Percentiles rank a stretch among this genome's conserved stretches.
Evolutionary conservation across 2,797 vertebrate species (phyloP).

Genomic region (Lemur catta): DNA sequence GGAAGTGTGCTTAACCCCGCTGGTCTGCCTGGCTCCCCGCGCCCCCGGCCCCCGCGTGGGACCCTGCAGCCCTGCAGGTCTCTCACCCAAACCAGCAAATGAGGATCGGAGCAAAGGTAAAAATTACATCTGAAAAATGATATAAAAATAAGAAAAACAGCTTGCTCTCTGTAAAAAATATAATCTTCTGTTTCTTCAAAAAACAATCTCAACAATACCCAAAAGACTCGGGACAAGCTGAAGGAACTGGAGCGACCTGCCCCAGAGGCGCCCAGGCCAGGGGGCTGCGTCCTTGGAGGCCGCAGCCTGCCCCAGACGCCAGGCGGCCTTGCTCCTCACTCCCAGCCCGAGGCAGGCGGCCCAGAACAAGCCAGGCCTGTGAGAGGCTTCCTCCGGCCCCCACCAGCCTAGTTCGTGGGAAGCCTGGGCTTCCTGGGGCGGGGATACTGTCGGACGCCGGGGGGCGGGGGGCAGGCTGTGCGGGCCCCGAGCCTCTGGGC

Average conservation of each 20-base stretch:
- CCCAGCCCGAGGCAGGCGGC: rapidly evolving
- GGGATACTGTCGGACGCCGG: not conserved
- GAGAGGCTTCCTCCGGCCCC: rapidly evolving
- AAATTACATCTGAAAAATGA: constrained; percentile 86
- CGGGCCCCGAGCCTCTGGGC: not conserved
- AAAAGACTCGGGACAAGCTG: constrained; percentile 67
- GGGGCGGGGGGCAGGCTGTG: not conserved
- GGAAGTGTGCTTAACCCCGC: not conserved
- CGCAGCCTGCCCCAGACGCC: rapidly evolving
- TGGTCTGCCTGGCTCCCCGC: not conserved
- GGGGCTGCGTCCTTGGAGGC: not conserved
- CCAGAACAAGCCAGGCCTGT: rapidly evolving
- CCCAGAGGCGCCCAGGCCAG: not conserved
- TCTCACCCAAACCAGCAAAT: constrained; percentile 71
- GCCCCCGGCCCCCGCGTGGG: not conserved
- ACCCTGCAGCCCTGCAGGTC: not conserved
- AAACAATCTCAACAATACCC: constrained; percentile 69
- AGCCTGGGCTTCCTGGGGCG: not conserved
- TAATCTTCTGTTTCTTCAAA: constrained; percentile 82
- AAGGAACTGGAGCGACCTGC: not conserved
- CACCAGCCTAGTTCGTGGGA: not conserved
- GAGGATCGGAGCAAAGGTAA: constrained; percentile 80
- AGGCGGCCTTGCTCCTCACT: rapidly evolving
- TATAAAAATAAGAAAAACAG: constrained; percentile 88
- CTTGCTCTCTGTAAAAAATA: constrained; percentile 87